Base-by-base conservation (phyloP, 2,888 invertebrate genomes). In the Tuberolachnus salignus region DNA sequence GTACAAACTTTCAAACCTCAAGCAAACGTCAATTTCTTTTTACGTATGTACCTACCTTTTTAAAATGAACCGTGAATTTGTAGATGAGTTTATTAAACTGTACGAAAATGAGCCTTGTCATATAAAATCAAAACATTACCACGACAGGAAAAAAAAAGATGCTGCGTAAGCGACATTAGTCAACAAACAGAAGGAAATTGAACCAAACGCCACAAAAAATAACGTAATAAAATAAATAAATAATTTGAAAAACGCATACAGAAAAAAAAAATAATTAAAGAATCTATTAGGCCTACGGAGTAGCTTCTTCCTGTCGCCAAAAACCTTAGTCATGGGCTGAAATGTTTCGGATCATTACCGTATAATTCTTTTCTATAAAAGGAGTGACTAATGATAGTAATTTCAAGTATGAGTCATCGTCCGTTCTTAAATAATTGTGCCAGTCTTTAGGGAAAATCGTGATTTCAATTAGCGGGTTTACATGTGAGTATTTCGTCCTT, bases 161-260 rank as follows among this genome's bases (percentile, higher is more conserved):
- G 3, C 34, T 34, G 34, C 34, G 10, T 42, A 61, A n/a, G 34
- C 34, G 9, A 61, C 34, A 61, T n/a, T 61, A 34, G 34, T 61
- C 1, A n/a, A 34, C 14, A 44, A 63, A 63, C 63, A 44, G 11
- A 34, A 26, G 19, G 63, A 34, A 34, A 34, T 34, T 34, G 34
- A 34, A 34, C 34, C 34, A 34, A 34, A 34, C 6, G 34, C 34
- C 42, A 63, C 42, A 42, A 11, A n/a, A 63, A 11, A 16, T n/a
- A 63, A 42, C 44, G 44, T 42, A n/a, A 63, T 42, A 59, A 63
- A 63, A 63, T 42, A 63, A 63, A 63, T 63, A 13, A 63, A 63
- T 23, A 63, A 63, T 23, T 13, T 63, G 26, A 63, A 42, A 44
- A 44, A 19, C 16, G 42, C 63, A 16, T 44, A 63, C 19, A 63